Evolutionary conservation across 2,888 invertebrate species (phyloP), one percentile per base, ranked within the genome.

Genomic region (Eupithecia insigniata): DNA sequence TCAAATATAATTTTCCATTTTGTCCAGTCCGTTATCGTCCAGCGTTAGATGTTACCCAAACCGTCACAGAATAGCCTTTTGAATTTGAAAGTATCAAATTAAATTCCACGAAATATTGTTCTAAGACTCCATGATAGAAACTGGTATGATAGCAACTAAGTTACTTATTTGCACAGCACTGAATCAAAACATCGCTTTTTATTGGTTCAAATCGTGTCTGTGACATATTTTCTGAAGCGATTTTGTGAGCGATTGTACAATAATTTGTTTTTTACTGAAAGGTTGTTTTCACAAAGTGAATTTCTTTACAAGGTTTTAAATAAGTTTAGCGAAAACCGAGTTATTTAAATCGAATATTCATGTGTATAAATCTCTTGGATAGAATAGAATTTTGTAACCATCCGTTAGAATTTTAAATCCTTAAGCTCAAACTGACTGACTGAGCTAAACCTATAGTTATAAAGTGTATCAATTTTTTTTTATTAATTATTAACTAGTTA

Each of bases 191-290:
- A 70, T 70, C 70, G 55, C 74, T 69, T 71, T 66, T 70, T 73
- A 70, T 68, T 68, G 26, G 65, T 55, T 67, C 26, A 65, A 65
- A 70, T 71, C 61, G 66, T 14, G 67, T 51, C 32, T 26, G 36
- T 69, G 61, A 22, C 39, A 61, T 69, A 51, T 61, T 39, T 55
- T 43, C 62, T 67, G 62, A 70, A 58, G 67, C 32, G 26, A 16
- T 73, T 26, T 70, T 70, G 71, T 71, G 39, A 61, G 75, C 55
- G 72, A 75, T 69, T 78, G 74, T 78, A 76, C 72, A 64, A 28
- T 30, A 30, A 51, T 74, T 70, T 67, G 32, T 72, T 66, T 51
- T 71, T 26, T 64, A 61, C 61, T 62, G 32, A 36, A 36, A 16
- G n/a, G 1, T 30, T 61, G 60, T 67, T 46, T 39, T 64, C n/a